Percentiles rank a stretch among this genome's conserved stretches.
phyloP scores from a whole-genome alignment of 2,113 vertebrate genomes.

The Onychostruthus taczanowskii region DNA sequence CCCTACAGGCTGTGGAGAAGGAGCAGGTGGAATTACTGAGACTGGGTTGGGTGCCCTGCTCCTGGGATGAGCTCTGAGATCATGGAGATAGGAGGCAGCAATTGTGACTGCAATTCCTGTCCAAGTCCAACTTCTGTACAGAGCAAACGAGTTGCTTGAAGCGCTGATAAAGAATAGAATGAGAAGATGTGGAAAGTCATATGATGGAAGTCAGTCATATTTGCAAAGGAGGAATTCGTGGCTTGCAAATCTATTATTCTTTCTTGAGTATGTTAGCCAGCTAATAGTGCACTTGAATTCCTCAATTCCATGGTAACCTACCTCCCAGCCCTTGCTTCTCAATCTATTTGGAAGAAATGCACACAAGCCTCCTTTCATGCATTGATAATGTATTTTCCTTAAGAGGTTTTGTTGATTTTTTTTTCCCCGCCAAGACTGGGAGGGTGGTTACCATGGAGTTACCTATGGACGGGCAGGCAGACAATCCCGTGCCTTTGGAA shows the following conservation, averaged over 20 bases:
- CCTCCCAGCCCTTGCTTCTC: not conserved
- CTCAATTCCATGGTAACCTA: slow-evolving; percentile 32
- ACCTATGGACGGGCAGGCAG: not conserved
- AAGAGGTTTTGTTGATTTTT: not conserved
- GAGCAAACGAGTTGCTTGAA: not conserved
- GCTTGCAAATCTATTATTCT: not conserved
- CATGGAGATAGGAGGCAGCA: not conserved
- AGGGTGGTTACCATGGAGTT: slow-evolving; percentile 56
- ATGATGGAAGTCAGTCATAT: not conserved
- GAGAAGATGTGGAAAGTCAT: not conserved
- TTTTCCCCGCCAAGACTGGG: not conserved
- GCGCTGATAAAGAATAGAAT: not conserved
- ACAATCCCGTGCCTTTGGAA: not conserved
- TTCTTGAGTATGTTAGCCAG: not conserved
- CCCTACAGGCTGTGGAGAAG: not conserved
- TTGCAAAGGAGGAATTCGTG: not conserved
- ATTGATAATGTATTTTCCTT: not conserved
- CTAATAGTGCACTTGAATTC: not conserved
- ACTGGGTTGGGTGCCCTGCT: rapidly evolving
- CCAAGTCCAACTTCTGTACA: not conserved
- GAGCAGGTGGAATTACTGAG: not conserved
- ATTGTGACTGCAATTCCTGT: not conserved
- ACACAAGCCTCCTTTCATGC: not conserved
- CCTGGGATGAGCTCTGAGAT: not conserved
- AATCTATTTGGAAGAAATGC: not conserved